Conservation (phyloP, 2,797 vertebrate species). For the Peromyscus attwateri region DNA sequence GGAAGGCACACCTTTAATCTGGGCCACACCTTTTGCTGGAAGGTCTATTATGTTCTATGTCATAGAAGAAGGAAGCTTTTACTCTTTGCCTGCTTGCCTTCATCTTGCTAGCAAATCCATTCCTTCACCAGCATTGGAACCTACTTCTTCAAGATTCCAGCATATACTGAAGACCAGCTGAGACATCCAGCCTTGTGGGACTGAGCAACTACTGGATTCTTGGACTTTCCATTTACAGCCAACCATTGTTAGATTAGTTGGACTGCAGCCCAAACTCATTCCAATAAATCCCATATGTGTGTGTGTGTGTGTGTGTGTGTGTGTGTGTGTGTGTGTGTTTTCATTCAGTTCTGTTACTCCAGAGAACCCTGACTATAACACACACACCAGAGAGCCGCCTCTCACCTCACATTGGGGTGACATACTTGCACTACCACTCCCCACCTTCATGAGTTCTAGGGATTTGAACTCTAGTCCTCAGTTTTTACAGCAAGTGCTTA, state of each 20-base stretch:
- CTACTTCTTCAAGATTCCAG: neutral
- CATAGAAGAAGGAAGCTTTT: too few species aligned
- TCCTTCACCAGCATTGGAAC: too few species aligned
- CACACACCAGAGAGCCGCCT: neutral
- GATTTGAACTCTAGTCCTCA: neutral
- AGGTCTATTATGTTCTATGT: too few species aligned
- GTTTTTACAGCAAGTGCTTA: neutral
- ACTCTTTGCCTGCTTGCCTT: too few species aligned
- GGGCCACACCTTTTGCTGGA: too few species aligned
- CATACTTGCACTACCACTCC: neutral
- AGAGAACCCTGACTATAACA: neutral
- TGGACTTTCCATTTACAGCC: neutral
- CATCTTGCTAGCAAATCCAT: too few species aligned
- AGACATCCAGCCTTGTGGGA: neutral
- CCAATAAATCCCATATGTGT: too few species aligned
- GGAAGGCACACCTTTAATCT: neutral
- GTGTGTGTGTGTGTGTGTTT: too few species aligned
- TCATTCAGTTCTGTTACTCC: neutral
- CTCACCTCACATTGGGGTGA: neutral
- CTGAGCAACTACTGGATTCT: neutral
- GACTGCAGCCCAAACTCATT: neutral
- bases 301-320: too few species aligned
- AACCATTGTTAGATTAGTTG: neutral
- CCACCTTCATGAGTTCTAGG: neutral
- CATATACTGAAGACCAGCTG: neutral